phyloP scores from a whole-genome alignment of 2,113 vertebrate species.

The Tamias sibiricus region DNA sequence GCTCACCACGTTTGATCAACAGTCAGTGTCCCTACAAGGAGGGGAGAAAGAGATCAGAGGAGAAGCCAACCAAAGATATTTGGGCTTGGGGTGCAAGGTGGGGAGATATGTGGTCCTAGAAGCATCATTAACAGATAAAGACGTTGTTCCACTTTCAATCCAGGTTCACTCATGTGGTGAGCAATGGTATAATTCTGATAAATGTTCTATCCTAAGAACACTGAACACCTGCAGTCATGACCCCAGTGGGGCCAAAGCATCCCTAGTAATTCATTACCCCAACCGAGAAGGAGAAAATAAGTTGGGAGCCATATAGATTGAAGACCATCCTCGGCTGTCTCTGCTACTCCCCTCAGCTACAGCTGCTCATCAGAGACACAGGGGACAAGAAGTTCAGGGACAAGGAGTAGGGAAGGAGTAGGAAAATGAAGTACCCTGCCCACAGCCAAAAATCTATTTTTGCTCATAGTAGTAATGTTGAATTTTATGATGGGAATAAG shows the following conservation, averaged over 20 bases:
- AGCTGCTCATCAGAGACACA: background rate
- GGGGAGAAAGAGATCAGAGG: conserved; percentile 93
- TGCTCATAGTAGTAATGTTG: background rate
- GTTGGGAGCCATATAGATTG: background rate
- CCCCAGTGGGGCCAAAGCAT: background rate
- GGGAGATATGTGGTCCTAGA: conserved; percentile 17
- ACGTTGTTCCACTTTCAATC: conserved; percentile 5
- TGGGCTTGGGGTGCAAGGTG: conserved; percentile 22
- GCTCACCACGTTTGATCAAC: conserved; percentile 98
- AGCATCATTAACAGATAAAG: conserved; percentile 14
- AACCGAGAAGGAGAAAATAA: background rate
- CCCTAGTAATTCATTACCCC: background rate
- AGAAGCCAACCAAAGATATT: conserved; percentile 76
- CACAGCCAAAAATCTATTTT: conserved; percentile 20
- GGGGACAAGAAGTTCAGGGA: background rate
- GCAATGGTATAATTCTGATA: background rate
- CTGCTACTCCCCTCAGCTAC: background rate
- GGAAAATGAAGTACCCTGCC: conserved; percentile 37
- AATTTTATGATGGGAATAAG: conserved; percentile 9
- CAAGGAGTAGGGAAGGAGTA: background rate
- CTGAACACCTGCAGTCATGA: background rate
- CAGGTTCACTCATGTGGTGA: background rate
- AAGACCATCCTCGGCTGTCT: background rate
- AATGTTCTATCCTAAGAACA: conserved; percentile 13
- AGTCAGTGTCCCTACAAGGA: conserved; percentile 96